Conservation (phyloP, 2,888 invertebrate genomes). For the Antheraea assamensis region DNA sequence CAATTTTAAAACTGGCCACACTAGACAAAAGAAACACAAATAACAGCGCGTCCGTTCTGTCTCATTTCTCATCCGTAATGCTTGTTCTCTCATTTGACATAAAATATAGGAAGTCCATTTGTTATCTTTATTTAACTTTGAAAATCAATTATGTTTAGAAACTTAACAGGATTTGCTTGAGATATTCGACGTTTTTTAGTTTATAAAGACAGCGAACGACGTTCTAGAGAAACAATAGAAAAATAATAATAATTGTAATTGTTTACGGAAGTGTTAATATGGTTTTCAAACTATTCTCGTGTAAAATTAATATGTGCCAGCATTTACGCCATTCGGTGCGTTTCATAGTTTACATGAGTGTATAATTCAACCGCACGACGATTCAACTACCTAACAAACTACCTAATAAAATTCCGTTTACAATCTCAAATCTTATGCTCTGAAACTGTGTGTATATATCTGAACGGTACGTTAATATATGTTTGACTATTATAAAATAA, state of each 20-base stretch:
- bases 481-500: background rate
- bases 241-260: background rate
- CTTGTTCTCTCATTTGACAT: conserved; percentile 15
- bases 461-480: conserved; percentile 7
- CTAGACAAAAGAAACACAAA: conserved; percentile 17
- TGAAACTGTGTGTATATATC: background rate
- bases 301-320: background rate
- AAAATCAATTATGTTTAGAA: conserved; percentile 3
- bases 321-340: background rate
- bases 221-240: background rate
- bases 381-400: conserved; percentile 16
- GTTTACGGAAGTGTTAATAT: background rate
- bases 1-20: conserved; percentile 10
- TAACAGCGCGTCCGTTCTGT: conserved; percentile 21
- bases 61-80: conserved; percentile 22
- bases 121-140: conserved; percentile 10
- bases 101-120: conserved; percentile 6
- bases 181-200: background rate
- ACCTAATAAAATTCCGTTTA: conserved; percentile 20
- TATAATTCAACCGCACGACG: conserved; percentile 12
- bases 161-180: background rate
- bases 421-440: conserved; percentile 14
- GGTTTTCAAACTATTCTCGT: background rate
- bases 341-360: conserved; percentile 6
- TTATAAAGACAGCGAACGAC: background rate